phyloP scores from a whole-genome alignment of 1,140 invertebrate species.

The Aricia agestis region DNA sequence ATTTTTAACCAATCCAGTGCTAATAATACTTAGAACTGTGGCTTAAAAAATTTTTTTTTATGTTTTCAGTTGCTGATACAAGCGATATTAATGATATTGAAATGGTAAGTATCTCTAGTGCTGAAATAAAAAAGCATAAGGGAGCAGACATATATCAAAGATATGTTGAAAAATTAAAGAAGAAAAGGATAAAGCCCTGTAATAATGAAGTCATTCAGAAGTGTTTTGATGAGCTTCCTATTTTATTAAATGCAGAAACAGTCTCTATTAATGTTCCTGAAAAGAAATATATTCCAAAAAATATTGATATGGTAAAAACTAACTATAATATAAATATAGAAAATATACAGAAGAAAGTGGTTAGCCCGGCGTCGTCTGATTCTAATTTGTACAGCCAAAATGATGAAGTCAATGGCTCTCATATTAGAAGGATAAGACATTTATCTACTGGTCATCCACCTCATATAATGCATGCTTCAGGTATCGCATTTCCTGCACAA shows the following conservation, averaged over 20 bases:
- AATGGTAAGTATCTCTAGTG: background rate
- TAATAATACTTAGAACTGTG: no score
- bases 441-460: conserved; percentile 8
- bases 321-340: conserved; percentile 55
- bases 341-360: conserved; percentile 38
- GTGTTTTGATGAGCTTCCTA: conserved; percentile 44
- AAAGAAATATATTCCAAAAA: conserved; percentile 45
- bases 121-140: background rate
- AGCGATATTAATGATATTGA: background rate
- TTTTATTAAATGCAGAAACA: conserved; percentile 37
- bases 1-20: no score
- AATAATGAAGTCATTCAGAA: conserved; percentile 30
- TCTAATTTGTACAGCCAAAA: conserved; percentile 35
- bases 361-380: conserved; percentile 24
- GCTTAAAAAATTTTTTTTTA: no score
- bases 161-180: conserved; percentile 37
- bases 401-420: conserved; percentile 44
- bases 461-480: conserved; percentile 16
- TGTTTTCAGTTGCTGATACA: background rate
- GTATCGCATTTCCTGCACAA: conserved; percentile 29
- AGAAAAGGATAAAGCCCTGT: conserved; percentile 33
- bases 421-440: conserved; percentile 36
- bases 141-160: background rate
- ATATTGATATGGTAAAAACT: conserved; percentile 45
- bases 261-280: conserved; percentile 50